Evolutionary conservation across 2,113 vertebrate species (phyloP).

Genomic region (Xiphophorus maculatus): DNA sequence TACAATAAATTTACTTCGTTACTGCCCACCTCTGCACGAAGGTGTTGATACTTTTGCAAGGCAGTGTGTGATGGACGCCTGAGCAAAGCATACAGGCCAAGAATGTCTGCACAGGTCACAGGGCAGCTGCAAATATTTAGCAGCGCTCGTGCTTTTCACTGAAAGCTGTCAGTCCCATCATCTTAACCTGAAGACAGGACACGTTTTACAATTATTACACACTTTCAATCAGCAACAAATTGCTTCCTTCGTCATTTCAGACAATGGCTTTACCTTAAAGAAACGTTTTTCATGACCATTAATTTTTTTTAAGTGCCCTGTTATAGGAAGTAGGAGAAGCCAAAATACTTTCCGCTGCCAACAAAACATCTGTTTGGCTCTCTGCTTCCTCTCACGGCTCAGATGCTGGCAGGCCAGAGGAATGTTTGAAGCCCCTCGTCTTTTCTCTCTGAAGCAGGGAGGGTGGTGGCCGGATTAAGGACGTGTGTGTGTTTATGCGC

Average conservation of each 20-base stretch:
- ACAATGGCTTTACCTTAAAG: neutral
- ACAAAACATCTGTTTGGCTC: slow-evolving; percentile 86
- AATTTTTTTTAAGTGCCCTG: slow-evolving; percentile 36
- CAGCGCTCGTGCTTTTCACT: slow-evolving; percentile 48
- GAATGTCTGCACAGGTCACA: slow-evolving; percentile 57
- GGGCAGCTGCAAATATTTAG: slow-evolving; percentile 78
- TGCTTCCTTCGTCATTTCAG: neutral
- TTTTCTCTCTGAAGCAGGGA: slow-evolving; percentile 17
- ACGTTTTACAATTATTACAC: neutral
- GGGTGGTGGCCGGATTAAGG: neutral
- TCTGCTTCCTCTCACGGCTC: slow-evolving; percentile 75
- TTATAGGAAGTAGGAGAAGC: slow-evolving; percentile 71
- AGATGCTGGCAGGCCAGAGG: slow-evolving; percentile 73
- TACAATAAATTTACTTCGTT: no score
- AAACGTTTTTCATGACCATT: slow-evolving; percentile 14
- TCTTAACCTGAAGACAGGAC: slow-evolving; percentile 55
- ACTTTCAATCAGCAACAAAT: slow-evolving; percentile 1
- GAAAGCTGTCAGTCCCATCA: slow-evolving; percentile 56
- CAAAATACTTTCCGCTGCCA: slow-evolving; percentile 73
- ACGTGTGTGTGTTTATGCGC: slow-evolving; percentile 58
- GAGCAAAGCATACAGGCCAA: slow-evolving; percentile 55
- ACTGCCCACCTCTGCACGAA: no score
- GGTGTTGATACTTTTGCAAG: neutral
- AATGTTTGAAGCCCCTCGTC: slow-evolving; percentile 67
- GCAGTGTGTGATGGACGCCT: slow-evolving; percentile 25